Evolutionary conservation across 2,113 vertebrate genomes (phyloP).

Genomic region (Sceloporus tristichus): DNA sequence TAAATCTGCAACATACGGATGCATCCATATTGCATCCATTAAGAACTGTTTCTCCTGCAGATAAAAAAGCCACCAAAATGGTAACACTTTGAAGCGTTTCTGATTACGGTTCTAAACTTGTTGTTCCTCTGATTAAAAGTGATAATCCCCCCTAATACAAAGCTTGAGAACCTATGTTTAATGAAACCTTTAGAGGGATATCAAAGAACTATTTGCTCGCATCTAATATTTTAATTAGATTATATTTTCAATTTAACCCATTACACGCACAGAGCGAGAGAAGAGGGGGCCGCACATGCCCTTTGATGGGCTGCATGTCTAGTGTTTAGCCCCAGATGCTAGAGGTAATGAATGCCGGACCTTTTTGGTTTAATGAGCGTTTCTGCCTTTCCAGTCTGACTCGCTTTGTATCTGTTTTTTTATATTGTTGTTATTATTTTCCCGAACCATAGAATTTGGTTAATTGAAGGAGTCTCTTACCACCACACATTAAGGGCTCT

Average conservation of each 20-base stretch:
- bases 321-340: conserved; percentile 97
- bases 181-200: conserved; percentile 96
- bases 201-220: conserved; percentile 98
- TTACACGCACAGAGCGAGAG: conserved; percentile 75
- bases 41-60: conserved; percentile 36
- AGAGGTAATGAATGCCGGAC: conserved; percentile 90
- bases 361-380: conserved; percentile 97
- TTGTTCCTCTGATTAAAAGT: conserved; percentile 83
- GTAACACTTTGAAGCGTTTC: conserved; percentile 77
- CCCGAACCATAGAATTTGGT: conserved; percentile 94
- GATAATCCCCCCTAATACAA: conserved; percentile 85
- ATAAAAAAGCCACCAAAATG: conserved; percentile 42
- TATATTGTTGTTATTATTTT: conserved; percentile 74
- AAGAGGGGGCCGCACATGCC: conserved; percentile 35
- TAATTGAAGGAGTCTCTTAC: conserved; percentile 99
- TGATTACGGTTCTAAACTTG: conserved; percentile 80
- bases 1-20: background rate
- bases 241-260: conserved; percentile 99
- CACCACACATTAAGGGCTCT: conserved; percentile 91
- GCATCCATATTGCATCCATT: conserved; percentile 31
- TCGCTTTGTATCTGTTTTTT: conserved; percentile 88
- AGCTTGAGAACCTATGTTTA: conserved; percentile 90
- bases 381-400: conserved; percentile 86
- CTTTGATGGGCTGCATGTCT: conserved; percentile 95
- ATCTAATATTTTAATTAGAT: conserved; percentile 99